Percentiles rank a stretch among this genome's conserved stretches.
Conservation (phyloP, 2,888 invertebrate species). For the Criorhina ranunculi region DNA sequence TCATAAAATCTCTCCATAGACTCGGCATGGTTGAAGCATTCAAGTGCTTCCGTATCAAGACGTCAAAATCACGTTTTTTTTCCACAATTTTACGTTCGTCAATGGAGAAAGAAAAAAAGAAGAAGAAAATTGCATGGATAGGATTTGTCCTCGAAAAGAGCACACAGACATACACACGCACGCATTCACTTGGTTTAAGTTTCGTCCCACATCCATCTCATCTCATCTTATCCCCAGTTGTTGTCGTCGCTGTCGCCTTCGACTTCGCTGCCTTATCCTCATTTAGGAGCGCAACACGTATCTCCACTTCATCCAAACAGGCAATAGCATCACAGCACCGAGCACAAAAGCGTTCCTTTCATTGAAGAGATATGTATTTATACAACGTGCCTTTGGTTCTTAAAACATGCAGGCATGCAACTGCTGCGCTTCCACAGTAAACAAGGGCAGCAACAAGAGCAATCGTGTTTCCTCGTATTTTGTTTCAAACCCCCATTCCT, state of each 20-base stretch:
- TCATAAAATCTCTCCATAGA: conserved; percentile 46
- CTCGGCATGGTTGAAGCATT: conserved; percentile 47
- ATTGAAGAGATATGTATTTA: conserved; percentile 52
- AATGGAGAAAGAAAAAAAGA: conserved; percentile 18
- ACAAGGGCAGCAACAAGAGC: conserved; percentile 70
- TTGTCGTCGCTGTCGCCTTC: not conserved
- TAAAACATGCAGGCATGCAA: conserved; percentile 60
- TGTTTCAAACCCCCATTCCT: conserved; percentile 5
- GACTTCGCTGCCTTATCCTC: conserved; percentile 8
- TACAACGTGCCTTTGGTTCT: conserved; percentile 52
- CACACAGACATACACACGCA: conserved; percentile 31
- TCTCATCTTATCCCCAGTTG: conserved; percentile 25
- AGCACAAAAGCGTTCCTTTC: conserved; percentile 55
- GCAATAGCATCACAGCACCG: conserved; percentile 9
- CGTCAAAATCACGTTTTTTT: conserved; percentile 60
- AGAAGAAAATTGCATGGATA: conserved; percentile 38
- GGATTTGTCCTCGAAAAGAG: conserved; percentile 62
- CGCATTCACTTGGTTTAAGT: no score
- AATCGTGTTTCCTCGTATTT: conserved; percentile 39
- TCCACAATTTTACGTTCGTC: conserved; percentile 44
- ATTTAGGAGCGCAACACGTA: conserved; percentile 66
- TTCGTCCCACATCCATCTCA: conserved; percentile 41
- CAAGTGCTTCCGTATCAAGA: conserved; percentile 68
- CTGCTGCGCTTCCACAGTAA: conserved; percentile 39
- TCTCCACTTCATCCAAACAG: conserved; percentile 33